Base-by-base conservation (phyloP, 2,888 invertebrate species). In the Phengaris arion region DNA sequence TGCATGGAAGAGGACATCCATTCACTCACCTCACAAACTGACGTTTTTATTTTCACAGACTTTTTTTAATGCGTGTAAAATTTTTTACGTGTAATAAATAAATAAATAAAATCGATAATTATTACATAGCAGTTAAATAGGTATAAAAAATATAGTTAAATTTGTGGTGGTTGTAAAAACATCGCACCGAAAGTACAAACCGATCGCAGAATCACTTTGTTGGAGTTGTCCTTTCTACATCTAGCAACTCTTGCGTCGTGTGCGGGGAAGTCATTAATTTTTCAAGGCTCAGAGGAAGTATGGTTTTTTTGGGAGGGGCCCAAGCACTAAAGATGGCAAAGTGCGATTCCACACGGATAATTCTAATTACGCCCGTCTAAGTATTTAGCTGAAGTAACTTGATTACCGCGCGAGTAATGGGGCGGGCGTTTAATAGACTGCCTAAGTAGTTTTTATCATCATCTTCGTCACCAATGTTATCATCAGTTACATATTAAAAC, bases 231-330 rank as follows among this genome's bases (percentile, higher is more conserved):
- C 35, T 12, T 12, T 64, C 64, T 64, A 64, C 12, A 35, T 9
- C 12, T 64, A 10, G 5, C 64, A 35, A 9, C 64, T 64, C 64
- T 64, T 9, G 35, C 2, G 45, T 13, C 64, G 64, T 64, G 52
- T 52, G 85, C 80, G 82, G 85, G 83, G 83, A 86, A 83, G 84
- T 91, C 91, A 87, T 90, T 91, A 90, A 85, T 88, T 91, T 89
- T 86, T 87, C 84, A 82, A 84, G 84, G 81, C 83, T 79, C 82
- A 81, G 79, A 85, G 91, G 90, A 89, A 90, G 88, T 86, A 86
- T 74, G 13, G 82, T 79, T 81, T 82, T 82, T 83, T 83, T 81
- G 78, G 78, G 68, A 78, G 78, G 80, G 80, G 79, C 77, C 74
- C 79, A 75, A 78, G 77, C 76, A 72, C 76, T 79, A 77, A 77